phyloP scores from a whole-genome alignment of 2,797 vertebrate genomes.

The Apodemus agrarius region DNA sequence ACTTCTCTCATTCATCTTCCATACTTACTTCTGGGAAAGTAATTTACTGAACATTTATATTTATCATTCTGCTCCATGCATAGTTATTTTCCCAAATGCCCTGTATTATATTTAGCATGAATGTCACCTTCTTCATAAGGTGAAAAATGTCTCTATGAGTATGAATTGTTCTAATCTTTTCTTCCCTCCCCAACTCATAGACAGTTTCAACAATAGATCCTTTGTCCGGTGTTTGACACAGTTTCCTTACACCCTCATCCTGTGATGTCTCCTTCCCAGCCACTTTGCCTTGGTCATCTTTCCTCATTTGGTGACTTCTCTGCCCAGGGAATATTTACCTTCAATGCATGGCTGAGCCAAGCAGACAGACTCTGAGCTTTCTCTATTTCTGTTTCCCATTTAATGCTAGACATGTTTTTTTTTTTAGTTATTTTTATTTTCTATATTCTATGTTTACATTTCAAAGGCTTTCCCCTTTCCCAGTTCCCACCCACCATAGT shows the following conservation, averaged over 20 bases:
- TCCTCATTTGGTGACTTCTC: neutral
- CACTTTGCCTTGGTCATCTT: neutral
- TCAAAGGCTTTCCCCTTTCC: too few species aligned
- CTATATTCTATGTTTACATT: too few species aligned
- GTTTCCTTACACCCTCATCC: neutral
- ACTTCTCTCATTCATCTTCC: neutral
- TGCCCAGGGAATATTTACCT: neutral
- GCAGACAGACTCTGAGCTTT: neutral
- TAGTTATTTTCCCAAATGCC: slow-evolving; percentile 55
- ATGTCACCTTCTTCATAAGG: slow-evolving; percentile 2
- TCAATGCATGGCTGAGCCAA: neutral
- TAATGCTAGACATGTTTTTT: too few species aligned
- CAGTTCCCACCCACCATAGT: too few species aligned
- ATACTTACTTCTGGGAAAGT: slow-evolving; percentile 23
- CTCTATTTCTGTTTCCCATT: slow-evolving; percentile 33
- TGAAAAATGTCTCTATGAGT: neutral
- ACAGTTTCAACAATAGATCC: neutral
- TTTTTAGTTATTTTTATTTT: too few species aligned
- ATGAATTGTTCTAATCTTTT: neutral
- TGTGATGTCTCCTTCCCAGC: neutral
- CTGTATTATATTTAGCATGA: slow-evolving; percentile 32
- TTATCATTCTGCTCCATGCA: slow-evolving; percentile 46
- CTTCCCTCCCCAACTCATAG: neutral
- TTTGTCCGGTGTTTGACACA: neutral
- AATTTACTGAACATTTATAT: slow-evolving; percentile 30